Conservation (phyloP, 1,140 invertebrate genomes). For the Bombus superbus region DNA sequence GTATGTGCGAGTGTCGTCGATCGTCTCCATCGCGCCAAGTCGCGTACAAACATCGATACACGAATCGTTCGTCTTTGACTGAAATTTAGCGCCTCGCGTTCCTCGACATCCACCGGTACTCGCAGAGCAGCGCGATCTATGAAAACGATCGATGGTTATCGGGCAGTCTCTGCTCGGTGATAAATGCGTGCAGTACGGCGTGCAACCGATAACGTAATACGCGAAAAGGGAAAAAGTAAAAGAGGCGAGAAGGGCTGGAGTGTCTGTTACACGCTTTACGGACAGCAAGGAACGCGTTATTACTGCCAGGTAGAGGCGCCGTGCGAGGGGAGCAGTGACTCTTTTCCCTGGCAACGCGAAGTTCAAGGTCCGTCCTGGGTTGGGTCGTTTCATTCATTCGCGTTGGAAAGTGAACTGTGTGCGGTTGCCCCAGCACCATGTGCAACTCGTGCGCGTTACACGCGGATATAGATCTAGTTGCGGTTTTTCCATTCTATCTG, state of each 20-base stretch:
- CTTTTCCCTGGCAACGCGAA: conserved; percentile 61
- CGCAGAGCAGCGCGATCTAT: neutral
- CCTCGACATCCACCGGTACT: no score
- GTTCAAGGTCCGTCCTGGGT: conserved; percentile 77
- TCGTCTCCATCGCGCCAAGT: neutral
- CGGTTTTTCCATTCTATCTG: neutral
- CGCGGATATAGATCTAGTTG: neutral
- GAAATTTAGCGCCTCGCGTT: neutral
- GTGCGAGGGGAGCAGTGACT: conserved; percentile 58
- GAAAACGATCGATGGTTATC: conserved; percentile 64
- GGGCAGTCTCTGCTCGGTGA: conserved; percentile 33
- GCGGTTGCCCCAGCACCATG: conserved; percentile 1
- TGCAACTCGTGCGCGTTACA: neutral
- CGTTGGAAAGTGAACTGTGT: conserved; percentile 70
- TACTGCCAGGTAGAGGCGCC: conserved; percentile 63
- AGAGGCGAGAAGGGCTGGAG: conserved; percentile 15
- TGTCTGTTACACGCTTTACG: conserved; percentile 66
- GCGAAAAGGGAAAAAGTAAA: conserved; percentile 62
- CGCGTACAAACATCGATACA: no score
- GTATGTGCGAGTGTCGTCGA: neutral
- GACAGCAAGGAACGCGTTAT: conserved; percentile 69
- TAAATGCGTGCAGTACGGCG: conserved; percentile 42
- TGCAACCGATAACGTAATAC: conserved; percentile 68
- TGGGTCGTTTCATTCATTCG: conserved; percentile 76
- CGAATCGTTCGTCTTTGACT: neutral